Evolutionary conservation across 2,888 invertebrate genomes (phyloP).

Genomic region (Arge pagana): DNA sequence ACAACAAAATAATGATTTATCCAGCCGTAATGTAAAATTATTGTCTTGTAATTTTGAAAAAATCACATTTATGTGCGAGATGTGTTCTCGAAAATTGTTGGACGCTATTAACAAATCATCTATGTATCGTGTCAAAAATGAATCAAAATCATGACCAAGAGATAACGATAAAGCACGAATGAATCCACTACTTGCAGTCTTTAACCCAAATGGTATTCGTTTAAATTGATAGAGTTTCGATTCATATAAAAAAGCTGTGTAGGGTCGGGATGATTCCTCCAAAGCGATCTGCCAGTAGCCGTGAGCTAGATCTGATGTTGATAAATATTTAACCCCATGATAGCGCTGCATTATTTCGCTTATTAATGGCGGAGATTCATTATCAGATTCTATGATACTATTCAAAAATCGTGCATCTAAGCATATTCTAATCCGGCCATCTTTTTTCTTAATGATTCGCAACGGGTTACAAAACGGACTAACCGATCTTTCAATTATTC

Average conservation of each 20-base stretch:
- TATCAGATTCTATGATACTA: constrained; percentile 39
- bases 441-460: constrained; percentile 40
- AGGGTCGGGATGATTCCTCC: constrained; percentile 26
- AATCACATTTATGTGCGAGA: constrained; percentile 30
- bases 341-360: constrained; percentile 31
- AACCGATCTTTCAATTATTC: constrained; percentile 38
- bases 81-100: constrained; percentile 31
- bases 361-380: constrained; percentile 35
- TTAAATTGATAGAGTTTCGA: constrained; percentile 30
- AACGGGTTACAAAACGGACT: constrained; percentile 44
- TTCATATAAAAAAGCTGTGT: constrained; percentile 30
- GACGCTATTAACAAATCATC: constrained; percentile 40
- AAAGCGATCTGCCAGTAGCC: constrained; percentile 38
- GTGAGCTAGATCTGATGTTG: constrained; percentile 32
- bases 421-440: constrained; percentile 41
- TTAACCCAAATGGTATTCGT: constrained; percentile 36
- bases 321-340: constrained; percentile 27
- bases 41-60: constrained; percentile 28
- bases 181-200: constrained; percentile 30
- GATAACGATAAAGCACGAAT: constrained; percentile 24
- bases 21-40: constrained; percentile 33
- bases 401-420: constrained; percentile 44
- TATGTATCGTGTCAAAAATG: constrained; percentile 36
- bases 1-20: constrained; percentile 31
- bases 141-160: constrained; percentile 36